Conservation (phyloP, 2,113 vertebrate genomes). For the Psephotus haematonotus region DNA sequence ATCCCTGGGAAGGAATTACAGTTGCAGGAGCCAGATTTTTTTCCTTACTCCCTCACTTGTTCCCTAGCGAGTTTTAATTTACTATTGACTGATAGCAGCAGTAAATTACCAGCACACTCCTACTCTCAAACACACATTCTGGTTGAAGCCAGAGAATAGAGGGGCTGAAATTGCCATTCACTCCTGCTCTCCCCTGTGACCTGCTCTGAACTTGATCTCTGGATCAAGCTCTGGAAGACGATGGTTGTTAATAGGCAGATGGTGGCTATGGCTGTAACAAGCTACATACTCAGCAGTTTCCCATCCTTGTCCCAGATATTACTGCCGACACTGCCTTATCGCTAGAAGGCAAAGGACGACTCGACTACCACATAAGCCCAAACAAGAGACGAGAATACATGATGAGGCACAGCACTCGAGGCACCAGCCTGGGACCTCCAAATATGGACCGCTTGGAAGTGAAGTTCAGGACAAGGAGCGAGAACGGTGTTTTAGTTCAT, state of each 20-base stretch:
- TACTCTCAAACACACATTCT: constrained; percentile 33
- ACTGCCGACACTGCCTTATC: constrained; percentile 91
- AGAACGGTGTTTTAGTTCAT: constrained; percentile 88
- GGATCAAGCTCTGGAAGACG: not conserved
- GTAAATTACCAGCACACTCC: constrained; percentile 62
- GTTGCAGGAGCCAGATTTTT: constrained; percentile 46
- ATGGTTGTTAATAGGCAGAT: not conserved
- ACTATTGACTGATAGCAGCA: constrained; percentile 56
- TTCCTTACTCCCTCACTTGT: constrained; percentile 45
- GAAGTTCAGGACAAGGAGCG: constrained; percentile 93
- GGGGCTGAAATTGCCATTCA: not conserved
- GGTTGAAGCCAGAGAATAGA: constrained; percentile 1
- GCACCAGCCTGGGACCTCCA: not conserved
- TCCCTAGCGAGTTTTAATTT: constrained; percentile 59
- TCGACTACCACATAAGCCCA: constrained; percentile 90
- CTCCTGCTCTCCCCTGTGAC: not conserved
- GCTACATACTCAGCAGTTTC: not conserved
- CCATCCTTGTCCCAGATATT: constrained; percentile 75
- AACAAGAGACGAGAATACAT: constrained; percentile 86
- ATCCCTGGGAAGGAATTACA: constrained; percentile 61
- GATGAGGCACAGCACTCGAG: constrained; percentile 71
- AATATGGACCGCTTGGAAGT: constrained; percentile 82
- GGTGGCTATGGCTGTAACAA: not conserved
- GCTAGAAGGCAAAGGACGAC: constrained; percentile 87
- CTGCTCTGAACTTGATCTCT: constrained; percentile 24